phyloP scores from a whole-genome alignment of 2,888 invertebrate genomes.

The Sicus ferrugineus region DNA sequence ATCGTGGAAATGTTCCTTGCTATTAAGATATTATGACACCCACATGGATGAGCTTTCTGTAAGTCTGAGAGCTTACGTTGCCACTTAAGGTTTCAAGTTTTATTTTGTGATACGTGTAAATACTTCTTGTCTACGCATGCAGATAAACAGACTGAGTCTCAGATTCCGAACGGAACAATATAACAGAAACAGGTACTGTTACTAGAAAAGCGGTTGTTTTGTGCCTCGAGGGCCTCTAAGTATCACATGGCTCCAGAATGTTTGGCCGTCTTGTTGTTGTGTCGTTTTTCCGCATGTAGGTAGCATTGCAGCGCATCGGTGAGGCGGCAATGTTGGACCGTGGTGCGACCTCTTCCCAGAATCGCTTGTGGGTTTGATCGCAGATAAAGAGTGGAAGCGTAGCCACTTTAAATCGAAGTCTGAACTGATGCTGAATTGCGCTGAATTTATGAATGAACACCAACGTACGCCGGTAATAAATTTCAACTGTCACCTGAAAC shows the following conservation, averaged over 20 bases:
- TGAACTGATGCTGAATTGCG: neutral
- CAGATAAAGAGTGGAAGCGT: neutral
- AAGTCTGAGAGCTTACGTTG: no score
- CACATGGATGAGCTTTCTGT: no score
- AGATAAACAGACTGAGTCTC: no score
- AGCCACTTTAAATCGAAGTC: no score
- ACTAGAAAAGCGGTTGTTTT: slow-evolving; percentile 20
- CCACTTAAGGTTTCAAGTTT: no score
- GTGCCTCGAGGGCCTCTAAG: neutral
- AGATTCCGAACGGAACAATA: neutral
- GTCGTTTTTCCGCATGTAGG: slow-evolving; percentile 29
- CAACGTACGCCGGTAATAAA: slow-evolving; percentile 1
- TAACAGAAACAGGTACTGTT: slow-evolving; percentile 33
- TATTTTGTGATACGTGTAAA: no score
- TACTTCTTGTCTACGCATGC: slow-evolving; percentile 28
- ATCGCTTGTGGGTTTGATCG: slow-evolving; percentile 1
- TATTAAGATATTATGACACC: no score
- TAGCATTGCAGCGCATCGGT: slow-evolving; percentile 35
- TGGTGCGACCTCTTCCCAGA: slow-evolving; percentile 17
- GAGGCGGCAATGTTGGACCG: slow-evolving; percentile 43
- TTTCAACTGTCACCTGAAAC: slow-evolving; percentile 15
- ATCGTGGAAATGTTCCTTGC: no score
- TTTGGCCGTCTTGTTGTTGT: slow-evolving; percentile 20
- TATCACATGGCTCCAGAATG: slow-evolving; percentile 24
- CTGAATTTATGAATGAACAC: slow-evolving; percentile 20